Evolutionary conservation across 2,888 invertebrate species (phyloP).

Genomic region (Allolobophora icterica): DNA sequence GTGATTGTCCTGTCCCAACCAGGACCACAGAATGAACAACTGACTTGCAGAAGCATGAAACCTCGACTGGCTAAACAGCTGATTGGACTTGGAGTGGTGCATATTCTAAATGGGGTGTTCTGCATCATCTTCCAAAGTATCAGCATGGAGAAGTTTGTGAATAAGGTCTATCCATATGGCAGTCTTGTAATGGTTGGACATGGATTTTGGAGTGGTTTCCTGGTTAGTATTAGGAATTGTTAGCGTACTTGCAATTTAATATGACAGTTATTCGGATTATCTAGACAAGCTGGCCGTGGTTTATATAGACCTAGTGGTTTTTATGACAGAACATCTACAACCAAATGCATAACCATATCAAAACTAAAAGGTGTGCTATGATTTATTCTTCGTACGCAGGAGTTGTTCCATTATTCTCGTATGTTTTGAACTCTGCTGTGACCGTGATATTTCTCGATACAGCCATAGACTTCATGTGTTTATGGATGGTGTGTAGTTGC

Average conservation of each 20-base stretch:
- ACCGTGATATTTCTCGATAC: too few species aligned
- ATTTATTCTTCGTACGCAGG: too few species aligned
- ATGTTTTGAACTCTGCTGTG: too few species aligned
- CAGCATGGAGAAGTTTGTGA: background rate
- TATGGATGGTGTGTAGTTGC: too few species aligned
- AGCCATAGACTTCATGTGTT: too few species aligned
- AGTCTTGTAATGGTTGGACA: background rate
- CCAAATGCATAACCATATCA: too few species aligned
- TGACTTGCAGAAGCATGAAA: background rate
- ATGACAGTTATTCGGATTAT: background rate
- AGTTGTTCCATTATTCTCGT: too few species aligned
- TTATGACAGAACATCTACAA: too few species aligned
- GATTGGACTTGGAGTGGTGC: background rate
- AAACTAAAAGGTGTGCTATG: too few species aligned
- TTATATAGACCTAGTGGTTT: too few species aligned
- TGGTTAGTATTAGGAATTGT: background rate
- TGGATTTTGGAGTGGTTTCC: background rate
- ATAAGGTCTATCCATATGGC: background rate
- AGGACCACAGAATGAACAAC: background rate
- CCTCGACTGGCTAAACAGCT: background rate
- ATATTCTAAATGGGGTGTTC: background rate
- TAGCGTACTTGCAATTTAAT: background rate
- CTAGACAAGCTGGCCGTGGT: too few species aligned
- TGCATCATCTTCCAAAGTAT: conserved; percentile 3
- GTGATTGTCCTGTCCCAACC: conserved; percentile 19